Evolutionary conservation across 2,888 invertebrate species (phyloP).

Genomic region (Selenia dentaria): DNA sequence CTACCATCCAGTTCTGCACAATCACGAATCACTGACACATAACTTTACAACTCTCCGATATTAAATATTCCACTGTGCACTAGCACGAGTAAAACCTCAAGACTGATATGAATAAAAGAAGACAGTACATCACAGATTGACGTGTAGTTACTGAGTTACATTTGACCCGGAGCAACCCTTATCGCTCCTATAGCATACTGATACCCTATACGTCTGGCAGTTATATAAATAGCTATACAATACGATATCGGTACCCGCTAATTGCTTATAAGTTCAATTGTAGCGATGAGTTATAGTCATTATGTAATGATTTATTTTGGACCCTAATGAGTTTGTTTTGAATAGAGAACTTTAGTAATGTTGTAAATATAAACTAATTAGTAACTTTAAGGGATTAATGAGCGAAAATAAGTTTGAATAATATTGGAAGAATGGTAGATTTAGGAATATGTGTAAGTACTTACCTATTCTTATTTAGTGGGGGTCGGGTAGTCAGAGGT

Average conservation of each 20-base stretch:
- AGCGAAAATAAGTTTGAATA: too few relatives aligned
- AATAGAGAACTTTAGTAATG: too few relatives aligned
- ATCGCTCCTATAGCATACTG: constrained; percentile 18
- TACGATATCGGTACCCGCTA: neutral
- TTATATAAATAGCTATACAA: neutral
- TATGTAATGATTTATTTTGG: too few relatives aligned
- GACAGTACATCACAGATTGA: neutral
- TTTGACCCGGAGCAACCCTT: constrained; percentile 23
- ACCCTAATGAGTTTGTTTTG: neutral
- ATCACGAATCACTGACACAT: constrained; percentile 6
- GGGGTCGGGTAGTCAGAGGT: too few relatives aligned
- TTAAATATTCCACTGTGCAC: constrained; percentile 9
- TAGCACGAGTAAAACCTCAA: constrained; percentile 7
- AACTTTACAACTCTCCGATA: neutral
- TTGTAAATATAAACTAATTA: too few relatives aligned
- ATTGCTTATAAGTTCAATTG: neutral
- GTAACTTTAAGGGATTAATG: too few relatives aligned
- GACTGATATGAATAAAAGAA: constrained; percentile 23
- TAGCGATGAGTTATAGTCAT: too few relatives aligned
- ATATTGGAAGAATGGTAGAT: too few relatives aligned
- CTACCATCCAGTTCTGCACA: neutral
- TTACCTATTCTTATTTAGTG: too few relatives aligned
- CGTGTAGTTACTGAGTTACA: neutral
- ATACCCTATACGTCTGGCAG: constrained; percentile 17
- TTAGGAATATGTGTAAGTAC: too few relatives aligned